Base-by-base conservation (phyloP, 37 sponge, comb jelly and placozoan genomes). In the Crambe crambe region DNA sequence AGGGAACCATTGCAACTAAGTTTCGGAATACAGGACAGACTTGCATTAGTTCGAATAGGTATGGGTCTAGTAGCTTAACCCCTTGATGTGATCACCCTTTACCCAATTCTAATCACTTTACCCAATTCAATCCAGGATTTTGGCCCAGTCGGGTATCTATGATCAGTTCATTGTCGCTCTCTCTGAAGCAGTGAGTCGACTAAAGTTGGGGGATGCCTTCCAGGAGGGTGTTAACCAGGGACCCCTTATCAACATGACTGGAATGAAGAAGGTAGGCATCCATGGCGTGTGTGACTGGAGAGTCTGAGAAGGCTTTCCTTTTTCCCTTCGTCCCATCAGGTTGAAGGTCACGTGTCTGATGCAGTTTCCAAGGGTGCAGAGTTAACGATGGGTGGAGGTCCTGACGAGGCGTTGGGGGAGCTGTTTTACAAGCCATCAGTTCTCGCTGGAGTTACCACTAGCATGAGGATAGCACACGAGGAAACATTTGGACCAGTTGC, bases 401-500 rank as follows among this genome's bases (percentile, higher is more conserved):
- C 72, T 58, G 78, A 47, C n/a, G 30, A 64, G 0, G 38, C 41
- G 42, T 62, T 82, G 2, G 87, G 92, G 37, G 76, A 56, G 5
- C 79, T 42, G 17, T 95, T 89, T 83, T 93, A 75, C 68, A 56
- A 70, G 25, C 94, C 99, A 20, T 75, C 92, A 2, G 54, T 95
- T 4, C 18, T 96, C 30, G 65, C 80, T 3, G 74, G 81, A 27
- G 73, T 81, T 20, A 83, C 58, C 2, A 18, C 44, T 17, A 62
- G 85, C n/a, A 91, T 91, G 89, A 62, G 65, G 47, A 25, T 89
- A 26, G 66, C 81, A 17, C 61, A 75, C 25, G 92, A 96, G 60
- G 99, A 98, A 81, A 98, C 76, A 65, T 98, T 98, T 74, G 99
- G 99, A 39, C 99, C 99, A 1, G 80, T 98, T 0, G 90, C 86